These are phyloP conservation scores for Sesamia inferens DNA, from an alignment of 2,888 invertebrate genomes.

Conservation along the genomic window DNA sequence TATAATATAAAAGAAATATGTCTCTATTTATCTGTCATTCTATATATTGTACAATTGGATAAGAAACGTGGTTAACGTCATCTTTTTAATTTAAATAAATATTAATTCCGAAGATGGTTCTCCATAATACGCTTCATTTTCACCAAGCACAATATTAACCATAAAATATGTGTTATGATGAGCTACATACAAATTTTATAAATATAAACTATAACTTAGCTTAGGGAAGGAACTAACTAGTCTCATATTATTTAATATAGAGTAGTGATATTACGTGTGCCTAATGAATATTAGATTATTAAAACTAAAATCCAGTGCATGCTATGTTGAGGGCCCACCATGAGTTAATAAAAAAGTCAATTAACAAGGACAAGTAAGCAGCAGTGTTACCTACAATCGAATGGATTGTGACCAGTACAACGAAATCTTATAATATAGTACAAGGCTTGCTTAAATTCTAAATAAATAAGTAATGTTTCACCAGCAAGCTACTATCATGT, in stretches of 20 bases:
- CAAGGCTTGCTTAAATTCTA: constrained; percentile 46
- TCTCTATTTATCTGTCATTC: constrained; percentile 61
- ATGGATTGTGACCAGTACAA: constrained; percentile 63
- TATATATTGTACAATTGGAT: constrained; percentile 54
- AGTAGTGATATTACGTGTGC: constrained; percentile 87
- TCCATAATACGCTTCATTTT: constrained; percentile 83
- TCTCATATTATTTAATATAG: constrained; percentile 88
- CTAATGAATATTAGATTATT: constrained; percentile 80
- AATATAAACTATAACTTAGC: constrained; percentile 83
- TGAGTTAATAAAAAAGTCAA: constrained; percentile 55
- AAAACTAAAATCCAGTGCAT: constrained; percentile 67
- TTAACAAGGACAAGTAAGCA: constrained; percentile 46
- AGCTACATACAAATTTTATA: constrained; percentile 72
- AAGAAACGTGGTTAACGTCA: constrained; percentile 47
- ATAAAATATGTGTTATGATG: constrained; percentile 73
- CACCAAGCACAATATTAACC: constrained; percentile 87
- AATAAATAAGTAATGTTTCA: constrained; percentile 33
- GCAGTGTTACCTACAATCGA: constrained; percentile 44
- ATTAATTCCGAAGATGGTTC: constrained; percentile 77
- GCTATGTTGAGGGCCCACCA: constrained; percentile 55
- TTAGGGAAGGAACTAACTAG: constrained; percentile 88
- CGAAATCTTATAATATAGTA: constrained; percentile 59
- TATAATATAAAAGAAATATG: constrained; percentile 47
- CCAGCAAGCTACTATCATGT: constrained; percentile 35
- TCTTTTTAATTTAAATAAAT: constrained; percentile 55